phyloP scores from a whole-genome alignment of 1,140 invertebrate genomes.

The Rhizoglyphus robini region DNA sequence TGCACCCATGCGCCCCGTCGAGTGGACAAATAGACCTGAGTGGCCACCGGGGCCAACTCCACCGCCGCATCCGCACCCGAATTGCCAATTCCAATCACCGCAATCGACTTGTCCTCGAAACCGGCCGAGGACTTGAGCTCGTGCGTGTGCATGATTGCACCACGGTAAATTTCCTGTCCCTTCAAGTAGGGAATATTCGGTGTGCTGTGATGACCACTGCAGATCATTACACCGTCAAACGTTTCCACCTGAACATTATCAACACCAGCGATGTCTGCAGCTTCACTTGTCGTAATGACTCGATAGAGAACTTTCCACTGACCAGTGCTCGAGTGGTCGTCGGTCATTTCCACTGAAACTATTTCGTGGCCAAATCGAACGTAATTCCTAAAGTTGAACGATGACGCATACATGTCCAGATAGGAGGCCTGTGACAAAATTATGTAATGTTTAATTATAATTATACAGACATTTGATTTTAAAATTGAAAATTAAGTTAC shows the following conservation, averaged over 20 bases:
- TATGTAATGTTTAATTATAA: too few species aligned
- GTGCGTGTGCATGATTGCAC: constrained; percentile 23
- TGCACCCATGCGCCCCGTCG: constrained; percentile 38
- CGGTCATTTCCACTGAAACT: constrained; percentile 25
- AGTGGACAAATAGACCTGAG: constrained; percentile 34
- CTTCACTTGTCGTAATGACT: neutral
- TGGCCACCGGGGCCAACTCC: constrained; percentile 30
- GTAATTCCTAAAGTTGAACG: constrained; percentile 32
- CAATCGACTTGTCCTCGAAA: constrained; percentile 33
- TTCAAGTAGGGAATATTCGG: constrained; percentile 16
- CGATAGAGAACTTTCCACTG: constrained; percentile 32
- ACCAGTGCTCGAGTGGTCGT: constrained; percentile 32
- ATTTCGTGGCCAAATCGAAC: constrained; percentile 34
- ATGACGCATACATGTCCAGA: constrained; percentile 34
- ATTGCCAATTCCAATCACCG: constrained; percentile 43
- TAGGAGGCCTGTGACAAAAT: constrained; percentile 29
- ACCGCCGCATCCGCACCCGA: constrained; percentile 42
- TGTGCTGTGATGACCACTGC: constrained; percentile 31
- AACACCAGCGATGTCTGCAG: too few species aligned
- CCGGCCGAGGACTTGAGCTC: neutral
- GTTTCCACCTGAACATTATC: constrained; percentile 26
- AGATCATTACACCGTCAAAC: constrained; percentile 36
- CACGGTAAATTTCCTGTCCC: constrained; percentile 35
- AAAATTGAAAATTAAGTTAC: too few species aligned
- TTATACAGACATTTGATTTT: too few species aligned